Evolutionary conservation across 2,113 vertebrate genomes (phyloP), one percentile per base, ranked within the genome.

Genomic region (Tricholaema leucomelas): DNA sequence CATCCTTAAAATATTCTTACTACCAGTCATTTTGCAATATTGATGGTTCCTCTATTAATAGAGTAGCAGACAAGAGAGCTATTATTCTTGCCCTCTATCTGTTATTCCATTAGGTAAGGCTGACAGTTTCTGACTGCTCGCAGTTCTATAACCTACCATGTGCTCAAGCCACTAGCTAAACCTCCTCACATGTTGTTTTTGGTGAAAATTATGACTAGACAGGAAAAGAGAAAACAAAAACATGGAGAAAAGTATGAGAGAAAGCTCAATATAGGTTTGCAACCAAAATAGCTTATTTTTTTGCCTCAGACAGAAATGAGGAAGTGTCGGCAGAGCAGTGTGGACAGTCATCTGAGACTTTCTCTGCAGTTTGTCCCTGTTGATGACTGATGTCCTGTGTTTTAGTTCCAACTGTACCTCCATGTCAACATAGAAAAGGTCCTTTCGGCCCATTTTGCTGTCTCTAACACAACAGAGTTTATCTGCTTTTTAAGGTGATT

Each of bases 21-120:
- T 97, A 77, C 92, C 80, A 96, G 93, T 92, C 93, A 88, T 96
- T 97, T 95, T 97, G 83, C 61, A 97, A 94, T 96, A 97, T 93
- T 97, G 96, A 95, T 96, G 95, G 92, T 82, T 82, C 73, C 84
- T 93, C 95, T 96, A 95, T 96, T 97, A 97, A 96, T 93, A 97
- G 95, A 91, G 88, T 56, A 94, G 90, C 85, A 97, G 95, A 96
- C 95, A 97, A 95, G 96, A 93, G 93, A 96, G 88, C 81, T 93
- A 93, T 95, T 97, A 94, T 95, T 94, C 91, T 92, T 58, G 2
- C 59, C 85, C 76, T 96, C 96, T 97, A 94, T 97, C 96, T 97
- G 96, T 94, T 96, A 92, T 96, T 97, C 91, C 90, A 92, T 96
- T 95, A 97, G 96, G 91, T 92, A 91, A 96, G 88, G 73, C 88